Base-by-base conservation (phyloP, 2,888 invertebrate genomes). In the Ophioninae sp. region DNA sequence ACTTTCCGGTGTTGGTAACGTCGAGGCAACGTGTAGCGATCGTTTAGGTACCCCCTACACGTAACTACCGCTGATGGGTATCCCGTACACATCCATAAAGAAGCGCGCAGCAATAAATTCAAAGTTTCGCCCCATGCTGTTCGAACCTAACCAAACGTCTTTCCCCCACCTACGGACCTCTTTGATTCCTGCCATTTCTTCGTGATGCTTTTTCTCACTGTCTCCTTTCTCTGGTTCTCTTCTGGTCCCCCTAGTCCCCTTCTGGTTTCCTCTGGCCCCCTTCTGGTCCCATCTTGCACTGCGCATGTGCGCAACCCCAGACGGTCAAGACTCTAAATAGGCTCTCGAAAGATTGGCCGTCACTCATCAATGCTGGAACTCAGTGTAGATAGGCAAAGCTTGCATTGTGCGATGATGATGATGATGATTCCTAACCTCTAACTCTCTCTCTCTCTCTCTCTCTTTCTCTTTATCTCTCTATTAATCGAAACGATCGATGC, bases 111-210 rank as follows among this genome's bases (percentile, higher is more conserved):
- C 44, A 20, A 72, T 41, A 59, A 20, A 72, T 72, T 72, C 23
- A 37, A 51, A 37, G 74, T 56, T 75, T 75, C 41, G 65, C 74
- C 87, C 81, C 88, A 86, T 81, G 87, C 88, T 87, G 87, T 81
- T 83, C 84, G 59, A 83, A 88, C 87, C 88, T 86, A 88, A 77
- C 85, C 86, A 87, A 89, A 89, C 89, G 85, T 88, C 87, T 88
- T 88, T 41, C 69, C 44, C 44, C 23, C 37, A 41, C 30, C 20
- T 64, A 69, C 39, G 41, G 72, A 61, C 65, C 39, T 20, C 37
- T 56, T 56, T 20, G 5, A 74, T 59, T 69, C 41, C 64, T 73
- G 7, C 67, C 13, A 17, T 22, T 68, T 68, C 61, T 75, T 71
- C 6, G 22, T 65, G 30, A 39, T 77, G 20, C 68, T 74, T 51